A percentile compares a stretch with the other conserved stretches of the same genome.
These are phyloP conservation scores for Dermatemys mawii DNA, from an alignment of 2,113 vertebrate genomes.

Conservation along the genomic window DNA sequence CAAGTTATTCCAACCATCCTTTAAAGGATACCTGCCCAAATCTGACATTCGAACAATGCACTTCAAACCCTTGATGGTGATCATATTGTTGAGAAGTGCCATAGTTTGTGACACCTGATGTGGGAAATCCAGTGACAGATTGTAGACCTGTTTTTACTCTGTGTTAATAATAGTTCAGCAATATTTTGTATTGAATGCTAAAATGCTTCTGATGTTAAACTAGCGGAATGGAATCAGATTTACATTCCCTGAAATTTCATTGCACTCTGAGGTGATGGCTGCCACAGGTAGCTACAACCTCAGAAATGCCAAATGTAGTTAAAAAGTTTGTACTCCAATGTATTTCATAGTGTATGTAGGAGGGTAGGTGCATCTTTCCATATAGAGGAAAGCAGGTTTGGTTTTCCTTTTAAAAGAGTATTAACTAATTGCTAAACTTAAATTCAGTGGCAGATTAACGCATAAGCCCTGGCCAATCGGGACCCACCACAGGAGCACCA, in stretches of 20 bases:
- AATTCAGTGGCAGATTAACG: too few relatives aligned
- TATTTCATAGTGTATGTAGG: neutral
- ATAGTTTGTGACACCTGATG: fast-evolving
- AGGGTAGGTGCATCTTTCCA: neutral
- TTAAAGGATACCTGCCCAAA: fast-evolving
- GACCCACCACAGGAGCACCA: too few relatives aligned
- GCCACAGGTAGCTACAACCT: neutral
- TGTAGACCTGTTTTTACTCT: neutral
- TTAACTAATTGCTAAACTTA: neutral
- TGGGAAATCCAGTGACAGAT: fast-evolving
- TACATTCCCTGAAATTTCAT: neutral
- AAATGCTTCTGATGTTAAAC: neutral
- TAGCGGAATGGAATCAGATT: neutral
- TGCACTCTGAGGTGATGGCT: fast-evolving
- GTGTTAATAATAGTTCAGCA: neutral
- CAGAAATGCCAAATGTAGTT: neutral
- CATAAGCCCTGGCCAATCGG: too few relatives aligned
- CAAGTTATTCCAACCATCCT: neutral
- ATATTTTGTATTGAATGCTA: neutral
- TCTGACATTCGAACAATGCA: fast-evolving
- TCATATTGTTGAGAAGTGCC: neutral
- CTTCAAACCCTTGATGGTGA: neutral
- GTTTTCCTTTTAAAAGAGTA: neutral
- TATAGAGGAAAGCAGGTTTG: neutral
- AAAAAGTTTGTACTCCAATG: neutral